Evolutionary conservation across 2,797 vertebrate species (phyloP).

Genomic region (Leucoraja ocellata): DNA sequence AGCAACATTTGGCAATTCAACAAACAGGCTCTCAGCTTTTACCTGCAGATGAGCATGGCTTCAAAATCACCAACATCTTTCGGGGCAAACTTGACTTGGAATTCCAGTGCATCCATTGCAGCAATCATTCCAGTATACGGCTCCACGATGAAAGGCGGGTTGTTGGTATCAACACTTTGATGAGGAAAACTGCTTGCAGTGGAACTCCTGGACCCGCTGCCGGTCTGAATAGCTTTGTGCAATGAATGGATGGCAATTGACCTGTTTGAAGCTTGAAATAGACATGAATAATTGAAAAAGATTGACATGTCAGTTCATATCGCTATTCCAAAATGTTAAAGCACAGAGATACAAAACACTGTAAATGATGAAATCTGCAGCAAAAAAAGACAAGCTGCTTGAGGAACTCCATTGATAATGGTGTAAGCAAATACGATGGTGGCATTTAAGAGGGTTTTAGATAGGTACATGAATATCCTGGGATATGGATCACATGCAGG

Average conservation of each 20-base stretch:
- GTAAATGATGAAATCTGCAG: no score
- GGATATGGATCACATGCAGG: no score
- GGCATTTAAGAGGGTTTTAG: no score
- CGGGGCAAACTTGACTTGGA: slow-evolving; percentile 70
- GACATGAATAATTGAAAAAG: background rate
- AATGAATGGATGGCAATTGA: background rate
- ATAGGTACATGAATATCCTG: no score
- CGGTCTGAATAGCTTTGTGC: slow-evolving; percentile 43
- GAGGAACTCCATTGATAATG: no score
- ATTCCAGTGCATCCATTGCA: slow-evolving; percentile 55
- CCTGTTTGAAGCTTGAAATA: slow-evolving; percentile 11
- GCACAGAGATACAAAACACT: background rate
- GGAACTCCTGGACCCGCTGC: slow-evolving; percentile 42
- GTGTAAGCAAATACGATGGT: no score
- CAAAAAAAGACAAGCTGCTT: no score
- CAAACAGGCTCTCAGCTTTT: slow-evolving; percentile 38
- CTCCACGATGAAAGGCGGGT: slow-evolving; percentile 59
- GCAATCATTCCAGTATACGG: slow-evolving; percentile 61
- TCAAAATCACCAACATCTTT: slow-evolving; percentile 62
- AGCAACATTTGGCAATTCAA: background rate
- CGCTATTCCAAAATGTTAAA: background rate
- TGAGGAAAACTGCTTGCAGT: slow-evolving; percentile 48
- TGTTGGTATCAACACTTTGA: slow-evolving; percentile 39
- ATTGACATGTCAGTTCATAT: background rate
- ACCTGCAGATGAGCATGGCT: slow-evolving; percentile 76